Evolutionary conservation across 2,797 vertebrate species (phyloP).

Genomic region (Pipistrellus pygmaeus): DNA sequence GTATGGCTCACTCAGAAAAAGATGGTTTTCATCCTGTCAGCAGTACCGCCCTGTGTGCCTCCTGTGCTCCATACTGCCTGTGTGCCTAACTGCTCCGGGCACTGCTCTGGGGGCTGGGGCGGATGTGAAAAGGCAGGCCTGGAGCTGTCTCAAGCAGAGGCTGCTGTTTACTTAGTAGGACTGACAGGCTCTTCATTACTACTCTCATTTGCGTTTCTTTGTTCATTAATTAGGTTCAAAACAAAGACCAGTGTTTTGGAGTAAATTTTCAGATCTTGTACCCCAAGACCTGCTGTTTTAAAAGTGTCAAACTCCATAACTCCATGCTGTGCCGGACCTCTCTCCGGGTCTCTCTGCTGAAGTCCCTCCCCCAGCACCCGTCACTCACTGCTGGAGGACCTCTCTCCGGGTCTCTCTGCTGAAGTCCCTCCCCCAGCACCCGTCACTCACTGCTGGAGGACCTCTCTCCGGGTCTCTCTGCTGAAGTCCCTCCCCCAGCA

Average conservation of each 20-base stretch:
- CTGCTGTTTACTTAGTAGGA: not conserved
- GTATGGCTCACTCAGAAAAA: not conserved
- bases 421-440: too few relatives aligned
- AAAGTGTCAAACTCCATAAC: not conserved
- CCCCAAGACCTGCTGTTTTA: not conserved
- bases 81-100: not conserved
- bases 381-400: not conserved
- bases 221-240: not conserved
- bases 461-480: not conserved
- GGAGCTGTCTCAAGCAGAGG: not conserved
- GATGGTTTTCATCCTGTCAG: not conserved
- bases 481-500: too few relatives aligned
- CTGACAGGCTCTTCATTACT: fast-evolving
- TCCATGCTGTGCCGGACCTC: fast-evolving
- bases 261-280: not conserved
- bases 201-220: not conserved
- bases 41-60: fast-evolving
- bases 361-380: too few relatives aligned
- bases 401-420: not conserved
- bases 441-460: not conserved
- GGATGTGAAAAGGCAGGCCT: fast-evolving
- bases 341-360: not conserved
- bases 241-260: not conserved
- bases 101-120: not conserved
- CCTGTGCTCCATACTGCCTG: not conserved